Base-by-base conservation (phyloP, 2,113 vertebrate species). In the Xyliphius kryptos region DNA sequence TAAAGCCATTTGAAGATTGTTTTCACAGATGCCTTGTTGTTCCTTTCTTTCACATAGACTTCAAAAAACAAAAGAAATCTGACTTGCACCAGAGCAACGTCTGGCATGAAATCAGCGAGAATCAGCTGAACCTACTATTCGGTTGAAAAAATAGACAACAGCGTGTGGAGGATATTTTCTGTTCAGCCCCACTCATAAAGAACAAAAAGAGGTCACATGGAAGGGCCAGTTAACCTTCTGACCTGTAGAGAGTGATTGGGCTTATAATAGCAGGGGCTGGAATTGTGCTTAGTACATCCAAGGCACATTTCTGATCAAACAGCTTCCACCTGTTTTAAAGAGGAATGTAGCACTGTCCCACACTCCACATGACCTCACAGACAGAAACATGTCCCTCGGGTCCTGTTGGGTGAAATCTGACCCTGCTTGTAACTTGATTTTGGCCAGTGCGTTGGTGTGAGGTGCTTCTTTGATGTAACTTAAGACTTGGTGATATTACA, bases 21-120 rank as follows among this genome's bases (percentile, higher is more conserved):
- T 95, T 94, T 84, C 74, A 91, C 92, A 95, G 92, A 93, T 94
- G 92, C 87, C 75, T 87, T 75, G 47, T 75, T 84, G 83, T 83
- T 75, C 70, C 66, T 58, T 60, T 36, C 14, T 56, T 56, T 51
- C 63, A 82, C 82, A 81, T 84, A 63, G 74, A 92, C 90, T 92
- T 95, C 90, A 95, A 91, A 86, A 87, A 79, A 79, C 74, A 80
- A 77, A 26, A n/a, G 76, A 73, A 81, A 85, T 76, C 85, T 80
- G 74, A 67, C 71, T 81, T 74, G 76, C 76, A 70, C 62, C 73
- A 80, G 75, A 73, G 61, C 64, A 62, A 74, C 79, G 82, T 85
- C 63, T 81, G 66, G 72, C 71, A 66, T 71, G 70, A 79, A 77
- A n/a, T 80, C 82, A 81, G 81, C 82, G 78, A 70, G 78, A 83